These are phyloP conservation scores for Morpho helenor DNA, from an alignment of 2,888 invertebrate species.

Conservation along the genomic window DNA sequence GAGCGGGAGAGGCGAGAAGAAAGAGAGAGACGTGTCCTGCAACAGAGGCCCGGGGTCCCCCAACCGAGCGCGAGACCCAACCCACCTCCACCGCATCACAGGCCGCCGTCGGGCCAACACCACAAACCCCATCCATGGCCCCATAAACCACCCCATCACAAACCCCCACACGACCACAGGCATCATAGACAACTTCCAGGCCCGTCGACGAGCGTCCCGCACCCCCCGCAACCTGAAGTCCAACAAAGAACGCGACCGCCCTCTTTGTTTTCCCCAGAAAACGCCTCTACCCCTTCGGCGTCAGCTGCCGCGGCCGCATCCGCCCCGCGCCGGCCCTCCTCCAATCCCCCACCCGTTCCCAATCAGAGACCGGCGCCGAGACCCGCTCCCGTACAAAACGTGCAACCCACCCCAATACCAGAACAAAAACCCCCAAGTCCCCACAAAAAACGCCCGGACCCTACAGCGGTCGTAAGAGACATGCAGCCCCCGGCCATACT, in stretches of 20 bases:
- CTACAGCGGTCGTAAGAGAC: conserved; percentile 54
- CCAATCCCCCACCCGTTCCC: conserved; percentile 42
- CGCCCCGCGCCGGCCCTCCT: conserved; percentile 47
- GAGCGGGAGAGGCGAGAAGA: conserved; percentile 72
- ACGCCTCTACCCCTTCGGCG: conserved; percentile 71
- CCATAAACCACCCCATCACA: conserved; percentile 60
- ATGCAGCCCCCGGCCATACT: conserved; percentile 65
- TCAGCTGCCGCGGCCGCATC: conserved; percentile 68
- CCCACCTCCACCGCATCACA: conserved; percentile 45
- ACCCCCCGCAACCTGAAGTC: conserved; percentile 32
- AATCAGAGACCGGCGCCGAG: conserved; percentile 34
- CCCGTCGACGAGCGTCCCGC: conserved; percentile 36
- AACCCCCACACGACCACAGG: conserved; percentile 45
- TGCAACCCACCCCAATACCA: conserved; percentile 43
- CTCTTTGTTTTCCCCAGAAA: conserved; percentile 84
- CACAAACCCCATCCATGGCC: conserved; percentile 59
- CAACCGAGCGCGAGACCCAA: conserved; percentile 31
- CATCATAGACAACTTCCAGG: conserved; percentile 33
- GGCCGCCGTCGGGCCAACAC: conserved; percentile 45
- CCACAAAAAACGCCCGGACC: conserved; percentile 54
- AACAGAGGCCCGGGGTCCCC: conserved; percentile 29
- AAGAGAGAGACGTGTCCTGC: conserved; percentile 42
- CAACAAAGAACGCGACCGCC: conserved; percentile 70
- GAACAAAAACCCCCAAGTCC: conserved; percentile 50
- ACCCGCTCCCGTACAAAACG: conserved; percentile 34